Percentiles rank a stretch among this genome's conserved stretches.
These are phyloP conservation scores for Pseudococcus jackbeardsleyi DNA, from an alignment of 2,888 invertebrate genomes.

Conservation along the genomic window DNA sequence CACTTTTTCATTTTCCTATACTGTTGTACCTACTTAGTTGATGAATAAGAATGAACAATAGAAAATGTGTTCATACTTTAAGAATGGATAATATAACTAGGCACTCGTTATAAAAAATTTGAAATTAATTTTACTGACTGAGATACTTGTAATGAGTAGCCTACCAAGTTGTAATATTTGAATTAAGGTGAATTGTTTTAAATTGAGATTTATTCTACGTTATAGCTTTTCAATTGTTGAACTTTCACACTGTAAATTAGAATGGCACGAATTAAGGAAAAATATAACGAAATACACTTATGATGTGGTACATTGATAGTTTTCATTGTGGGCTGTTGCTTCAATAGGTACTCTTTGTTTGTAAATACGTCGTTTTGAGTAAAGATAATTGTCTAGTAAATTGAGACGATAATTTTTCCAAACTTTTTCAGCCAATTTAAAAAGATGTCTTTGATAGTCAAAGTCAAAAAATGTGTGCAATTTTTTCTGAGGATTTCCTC, in stretches of 20 bases:
- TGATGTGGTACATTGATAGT: neutral
- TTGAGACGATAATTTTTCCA: neutral
- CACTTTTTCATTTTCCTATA: neutral
- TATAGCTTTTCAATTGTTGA: constrained; percentile 28
- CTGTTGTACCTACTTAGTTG: neutral
- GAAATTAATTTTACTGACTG: constrained; percentile 10
- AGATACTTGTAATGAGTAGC: neutral
- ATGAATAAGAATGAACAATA: constrained; percentile 10
- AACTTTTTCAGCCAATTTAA: no score
- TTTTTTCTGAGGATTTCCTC: no score
- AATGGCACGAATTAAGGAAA: constrained; percentile 18
- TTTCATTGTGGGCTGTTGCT: neutral
- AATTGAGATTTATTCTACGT: neutral
- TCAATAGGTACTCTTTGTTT: no score
- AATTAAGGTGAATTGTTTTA: neutral
- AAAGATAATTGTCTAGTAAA: no score
- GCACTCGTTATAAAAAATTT: neutral
- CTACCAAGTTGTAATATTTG: neutral
- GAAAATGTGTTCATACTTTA: constrained; percentile 17
- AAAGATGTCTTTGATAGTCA: no score
- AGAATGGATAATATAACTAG: neutral
- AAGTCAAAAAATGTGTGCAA: no score
- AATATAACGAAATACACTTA: constrained; percentile 18
- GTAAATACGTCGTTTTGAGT: no score
- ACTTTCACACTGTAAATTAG: constrained; percentile 38